Conservation (phyloP, 2,113 vertebrate species). For the Saimiri boliviensis region DNA sequence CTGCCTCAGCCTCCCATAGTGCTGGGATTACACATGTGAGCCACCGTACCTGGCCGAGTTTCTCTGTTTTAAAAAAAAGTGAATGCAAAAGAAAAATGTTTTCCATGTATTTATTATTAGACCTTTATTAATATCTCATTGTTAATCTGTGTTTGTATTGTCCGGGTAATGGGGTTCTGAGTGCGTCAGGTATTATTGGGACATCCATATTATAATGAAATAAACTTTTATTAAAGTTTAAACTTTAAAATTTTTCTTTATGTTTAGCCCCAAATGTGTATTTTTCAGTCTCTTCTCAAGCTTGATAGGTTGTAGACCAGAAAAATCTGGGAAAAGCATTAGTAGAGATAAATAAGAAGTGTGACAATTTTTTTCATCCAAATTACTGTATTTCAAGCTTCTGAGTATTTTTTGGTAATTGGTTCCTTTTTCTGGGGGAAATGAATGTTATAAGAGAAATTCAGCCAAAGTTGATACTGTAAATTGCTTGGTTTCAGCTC, state of each 20-base stretch:
- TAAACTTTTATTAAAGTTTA: slow-evolving; percentile 4
- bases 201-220: background rate
- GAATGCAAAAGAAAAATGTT: background rate
- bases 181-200: background rate
- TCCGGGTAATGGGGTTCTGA: background rate
- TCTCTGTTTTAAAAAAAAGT: background rate
- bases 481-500: background rate
- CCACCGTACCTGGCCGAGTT: no score
- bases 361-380: background rate
- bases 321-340: background rate
- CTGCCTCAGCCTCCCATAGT: no score
- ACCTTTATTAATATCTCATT: background rate
- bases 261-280: background rate
- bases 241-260: background rate
- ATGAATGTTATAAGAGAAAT: background rate
- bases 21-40: no score
- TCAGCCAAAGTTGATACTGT: background rate
- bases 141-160: slow-evolving; percentile 39
- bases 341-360: background rate
- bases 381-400: background rate
- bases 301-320: background rate
- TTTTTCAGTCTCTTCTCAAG: background rate
- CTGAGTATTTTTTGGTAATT: background rate
- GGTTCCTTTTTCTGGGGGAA: background rate
- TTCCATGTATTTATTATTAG: slow-evolving; percentile 12